Base-by-base conservation (phyloP, 1,140 invertebrate genomes). In the Phymastichus coffea region DNA sequence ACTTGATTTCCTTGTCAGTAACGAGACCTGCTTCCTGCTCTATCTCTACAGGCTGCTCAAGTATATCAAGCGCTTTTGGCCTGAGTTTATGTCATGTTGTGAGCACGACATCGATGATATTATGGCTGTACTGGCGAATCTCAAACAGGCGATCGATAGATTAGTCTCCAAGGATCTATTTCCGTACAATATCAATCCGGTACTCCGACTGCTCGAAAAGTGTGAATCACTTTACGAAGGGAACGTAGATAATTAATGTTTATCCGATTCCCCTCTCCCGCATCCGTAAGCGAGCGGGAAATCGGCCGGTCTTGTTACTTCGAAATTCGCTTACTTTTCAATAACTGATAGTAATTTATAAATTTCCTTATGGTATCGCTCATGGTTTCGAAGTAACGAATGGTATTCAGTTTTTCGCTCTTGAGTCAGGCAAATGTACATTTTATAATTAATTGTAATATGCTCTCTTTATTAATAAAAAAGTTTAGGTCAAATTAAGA, bases 111-210 rank as follows among this genome's bases (percentile, higher is more conserved):
- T 93, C 19, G 89, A 92, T 65, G 87, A 89, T 67, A 91, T 88
- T 23, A 94, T 94, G 92, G 84, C 86, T 54, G 87, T 93, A 23
- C 75, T 95, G 9, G 92, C 92, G 68, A 80, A 89, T 56, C 78
- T 95, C 23, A 84, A 91, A 63, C 80, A 91, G 63, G 87, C 92
- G 63, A 91, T 95, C 63, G 88, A 89, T 66, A 84, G 91, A 70
- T 79, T 95, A 60, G 91, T 94, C 8, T 87, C 88, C 1, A 90
- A 88, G 65, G 85, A 89, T 55, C 78, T 94, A 10, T 94, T 94
- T 74, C 91, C 92, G 1, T 95, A 95, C 72, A 94, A 95, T 76
- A 94, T 95, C 67, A 91, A 87, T 72, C 93, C 93, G 41, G 88
- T 95, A 62, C 80, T 94, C 41, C 86, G 88, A 74, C 78, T 95